Evolutionary conservation across 2,888 invertebrate species (phyloP).

Genomic region (Sminthurinus aureus): DNA sequence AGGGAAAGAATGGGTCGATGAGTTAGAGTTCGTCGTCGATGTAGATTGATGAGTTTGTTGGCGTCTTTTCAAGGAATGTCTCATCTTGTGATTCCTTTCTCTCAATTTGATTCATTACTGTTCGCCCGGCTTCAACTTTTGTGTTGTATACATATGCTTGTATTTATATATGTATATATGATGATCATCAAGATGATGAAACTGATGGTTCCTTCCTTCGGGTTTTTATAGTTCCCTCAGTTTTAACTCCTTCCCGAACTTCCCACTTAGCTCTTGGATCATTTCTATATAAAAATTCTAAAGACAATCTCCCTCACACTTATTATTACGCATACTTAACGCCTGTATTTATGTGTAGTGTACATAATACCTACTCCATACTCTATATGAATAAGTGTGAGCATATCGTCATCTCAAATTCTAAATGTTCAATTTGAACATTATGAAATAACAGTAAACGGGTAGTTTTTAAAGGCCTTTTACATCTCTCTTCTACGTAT

Average conservation of each 20-base stretch:
- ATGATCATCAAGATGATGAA: neutral
- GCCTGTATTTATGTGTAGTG: neutral
- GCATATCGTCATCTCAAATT: neutral
- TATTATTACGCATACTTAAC: neutral
- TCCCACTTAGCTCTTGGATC: neutral
- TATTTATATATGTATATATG: too few relatives aligned
- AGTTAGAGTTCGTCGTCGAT: slow-evolving; percentile 35
- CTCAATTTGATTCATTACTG: slow-evolving; percentile 59
- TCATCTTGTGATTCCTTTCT: slow-evolving; percentile 55
- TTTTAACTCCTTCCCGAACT: slow-evolving; percentile 5
- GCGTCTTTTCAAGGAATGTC: slow-evolving; percentile 59
- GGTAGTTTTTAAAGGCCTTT: neutral
- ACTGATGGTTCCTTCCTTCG: slow-evolving; percentile 2
- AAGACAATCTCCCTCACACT: neutral
- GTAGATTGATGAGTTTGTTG: slow-evolving; percentile 60
- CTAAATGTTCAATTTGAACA: neutral
- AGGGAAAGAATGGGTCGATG: slow-evolving; percentile 32
- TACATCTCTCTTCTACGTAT: too few relatives aligned
- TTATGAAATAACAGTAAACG: neutral
- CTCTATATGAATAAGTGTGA: too few relatives aligned
- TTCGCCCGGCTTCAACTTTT: slow-evolving; percentile 18
- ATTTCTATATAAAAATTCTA: slow-evolving; percentile 11
- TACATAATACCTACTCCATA: neutral
- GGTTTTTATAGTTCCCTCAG: neutral
- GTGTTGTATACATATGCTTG: neutral